Conservation (phyloP, 1,140 invertebrate genomes). For the Drosophila subobscura region DNA sequence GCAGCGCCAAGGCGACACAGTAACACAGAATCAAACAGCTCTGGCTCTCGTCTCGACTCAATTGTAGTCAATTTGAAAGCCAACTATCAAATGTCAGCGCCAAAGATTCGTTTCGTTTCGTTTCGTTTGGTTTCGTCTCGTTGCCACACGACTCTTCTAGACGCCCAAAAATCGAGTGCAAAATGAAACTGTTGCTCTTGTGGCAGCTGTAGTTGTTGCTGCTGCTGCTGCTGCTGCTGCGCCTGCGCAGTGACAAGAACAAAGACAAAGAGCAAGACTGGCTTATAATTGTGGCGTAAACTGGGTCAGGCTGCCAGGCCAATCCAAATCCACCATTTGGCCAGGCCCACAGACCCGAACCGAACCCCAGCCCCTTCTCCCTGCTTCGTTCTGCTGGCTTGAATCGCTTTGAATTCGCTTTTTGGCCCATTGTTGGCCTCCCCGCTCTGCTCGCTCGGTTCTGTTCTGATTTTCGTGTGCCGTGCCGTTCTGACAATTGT, state of each 20-base stretch:
- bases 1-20: constrained; percentile 61
- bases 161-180: constrained; percentile 62
- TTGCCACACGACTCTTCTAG: constrained; percentile 41
- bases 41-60: constrained; percentile 37
- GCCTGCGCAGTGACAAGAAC: constrained; percentile 62
- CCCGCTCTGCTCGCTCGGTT: constrained; percentile 20
- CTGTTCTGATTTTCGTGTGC: constrained; percentile 13
- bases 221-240: constrained; percentile 49
- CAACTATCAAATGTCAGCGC: constrained; percentile 78
- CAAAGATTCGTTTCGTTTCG: constrained; percentile 31
- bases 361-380: no score
- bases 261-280: constrained; percentile 46
- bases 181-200: constrained; percentile 47
- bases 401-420: constrained; percentile 22
- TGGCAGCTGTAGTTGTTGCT: constrained; percentile 1
- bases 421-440: constrained; percentile 44
- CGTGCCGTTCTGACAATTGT: constrained; percentile 53
- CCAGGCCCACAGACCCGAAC: constrained; percentile 31
- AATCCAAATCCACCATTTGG: constrained; percentile 35
- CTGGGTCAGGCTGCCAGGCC: constrained; percentile 64
- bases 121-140: constrained; percentile 19
- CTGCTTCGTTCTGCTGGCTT: constrained; percentile 17
- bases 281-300: constrained; percentile 78
- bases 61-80: constrained; percentile 81
- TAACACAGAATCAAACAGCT: constrained; percentile 64